Percentiles rank a stretch among this genome's conserved stretches.
Evolutionary conservation across 2,113 vertebrate species (phyloP).

Genomic region (Anolis sagrei): DNA sequence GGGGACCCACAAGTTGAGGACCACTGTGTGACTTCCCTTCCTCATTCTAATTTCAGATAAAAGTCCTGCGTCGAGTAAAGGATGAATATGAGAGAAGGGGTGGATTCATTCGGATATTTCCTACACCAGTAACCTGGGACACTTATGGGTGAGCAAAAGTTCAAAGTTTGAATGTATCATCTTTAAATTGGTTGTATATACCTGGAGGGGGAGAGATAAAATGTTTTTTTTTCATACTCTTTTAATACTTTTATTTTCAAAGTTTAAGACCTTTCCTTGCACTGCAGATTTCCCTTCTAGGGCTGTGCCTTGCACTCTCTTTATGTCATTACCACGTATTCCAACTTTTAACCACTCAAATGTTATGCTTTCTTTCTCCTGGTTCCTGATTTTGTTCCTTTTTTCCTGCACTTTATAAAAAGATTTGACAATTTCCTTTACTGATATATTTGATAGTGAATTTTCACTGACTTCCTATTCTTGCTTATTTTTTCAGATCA

Average conservation of each 20-base stretch:
- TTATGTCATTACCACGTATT: constrained; percentile 10
- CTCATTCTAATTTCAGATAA: constrained; percentile 77
- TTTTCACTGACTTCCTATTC: constrained; percentile 32
- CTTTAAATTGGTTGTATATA: not conserved
- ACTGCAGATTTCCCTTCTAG: not conserved
- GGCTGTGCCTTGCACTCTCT: not conserved
- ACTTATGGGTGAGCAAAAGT: constrained; percentile 86
- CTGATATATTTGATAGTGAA: constrained; percentile 29
- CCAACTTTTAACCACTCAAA: not conserved
- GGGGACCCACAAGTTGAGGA: no score
- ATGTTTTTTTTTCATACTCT: not conserved
- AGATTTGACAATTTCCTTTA: constrained; percentile 4
- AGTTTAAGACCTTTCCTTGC: not conserved
- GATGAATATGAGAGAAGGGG: constrained; percentile 93
- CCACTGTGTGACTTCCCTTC: constrained; percentile 29
- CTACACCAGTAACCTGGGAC: constrained; percentile 91
- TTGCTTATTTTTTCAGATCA: constrained; percentile 70
- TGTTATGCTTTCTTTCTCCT: not conserved
- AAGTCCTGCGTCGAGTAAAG: constrained; percentile 87
- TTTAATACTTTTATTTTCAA: no score
- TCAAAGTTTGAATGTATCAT: not conserved
- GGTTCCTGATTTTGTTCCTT: constrained; percentile 13
- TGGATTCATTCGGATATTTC: constrained; percentile 95
- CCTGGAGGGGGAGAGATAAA: not conserved
- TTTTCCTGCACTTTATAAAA: not conserved